These are phyloP conservation scores for Geococcyx californianus DNA, from an alignment of 2,113 vertebrate species.

Conservation along the genomic window DNA sequence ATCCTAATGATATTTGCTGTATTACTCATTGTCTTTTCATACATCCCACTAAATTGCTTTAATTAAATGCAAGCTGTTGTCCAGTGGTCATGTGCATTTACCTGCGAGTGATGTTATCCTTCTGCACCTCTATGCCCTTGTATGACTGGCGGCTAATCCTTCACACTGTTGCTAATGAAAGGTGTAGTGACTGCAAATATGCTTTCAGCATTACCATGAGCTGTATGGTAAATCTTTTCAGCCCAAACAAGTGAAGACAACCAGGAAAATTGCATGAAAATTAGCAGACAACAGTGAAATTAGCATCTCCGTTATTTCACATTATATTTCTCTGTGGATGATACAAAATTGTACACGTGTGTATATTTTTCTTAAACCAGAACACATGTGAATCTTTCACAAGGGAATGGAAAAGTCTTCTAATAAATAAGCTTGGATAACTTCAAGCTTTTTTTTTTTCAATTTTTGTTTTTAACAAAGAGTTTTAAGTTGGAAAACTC, in stretches of 20 bases:
- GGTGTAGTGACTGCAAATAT: not conserved
- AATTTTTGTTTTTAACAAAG: not conserved
- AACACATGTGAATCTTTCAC: not conserved
- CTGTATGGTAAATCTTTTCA: not conserved
- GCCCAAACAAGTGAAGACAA: not conserved
- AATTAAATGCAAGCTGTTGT: not conserved
- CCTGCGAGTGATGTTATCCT: not conserved
- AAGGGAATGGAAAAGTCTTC: not conserved
- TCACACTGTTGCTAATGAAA: not conserved
- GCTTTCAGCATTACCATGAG: not conserved
- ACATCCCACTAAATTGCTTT: not conserved
- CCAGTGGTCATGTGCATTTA: not conserved
- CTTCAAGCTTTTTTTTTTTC: rapidly evolving
- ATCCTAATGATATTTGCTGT: not conserved
- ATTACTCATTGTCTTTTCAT: not conserved
- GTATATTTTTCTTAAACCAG: not conserved
- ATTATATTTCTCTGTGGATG: not conserved
- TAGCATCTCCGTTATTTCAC: not conserved
- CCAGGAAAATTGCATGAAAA: not conserved
- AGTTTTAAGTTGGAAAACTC: not conserved
- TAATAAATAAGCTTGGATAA: not conserved
- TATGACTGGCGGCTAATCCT: not conserved
- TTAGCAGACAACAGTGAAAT: not conserved
- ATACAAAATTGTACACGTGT: too few species aligned
- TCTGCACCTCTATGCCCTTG: not conserved